Conservation (phyloP, 2,797 vertebrate genomes). For the Rhadinocentrus ornatus region DNA sequence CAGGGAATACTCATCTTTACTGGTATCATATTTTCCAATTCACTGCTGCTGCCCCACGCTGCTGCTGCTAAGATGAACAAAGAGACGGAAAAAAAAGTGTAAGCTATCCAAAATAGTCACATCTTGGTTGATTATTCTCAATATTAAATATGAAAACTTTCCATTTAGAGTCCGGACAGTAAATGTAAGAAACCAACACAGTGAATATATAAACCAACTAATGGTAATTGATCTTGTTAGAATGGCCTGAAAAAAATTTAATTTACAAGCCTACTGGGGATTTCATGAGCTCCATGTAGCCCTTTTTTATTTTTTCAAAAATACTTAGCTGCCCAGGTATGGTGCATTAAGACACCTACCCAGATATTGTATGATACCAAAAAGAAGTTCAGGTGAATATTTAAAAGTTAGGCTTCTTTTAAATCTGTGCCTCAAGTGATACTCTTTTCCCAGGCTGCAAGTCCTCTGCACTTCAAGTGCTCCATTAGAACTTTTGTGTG, state of each 20-base stretch:
- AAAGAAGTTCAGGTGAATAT: neutral
- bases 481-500: conserved; percentile 43
- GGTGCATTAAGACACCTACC: neutral
- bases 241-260: neutral
- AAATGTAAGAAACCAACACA: neutral
- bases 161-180: neutral
- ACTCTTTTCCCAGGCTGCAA: conserved; percentile 19
- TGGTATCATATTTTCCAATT: conserved; percentile 29
- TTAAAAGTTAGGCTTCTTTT: conserved; percentile 12
- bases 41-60: neutral
- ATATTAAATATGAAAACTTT: conserved; percentile 4
- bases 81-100: neutral
- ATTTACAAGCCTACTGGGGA: neutral
- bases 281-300: too few species aligned
- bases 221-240: neutral
- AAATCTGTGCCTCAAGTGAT: conserved; percentile 20
- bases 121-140: conserved; percentile 4
- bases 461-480: conserved; percentile 29
- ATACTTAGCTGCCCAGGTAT: neutral
- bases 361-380: neutral
- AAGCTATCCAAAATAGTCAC: conserved; percentile 15
- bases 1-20: conserved; percentile 3
- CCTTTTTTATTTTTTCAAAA: neutral
- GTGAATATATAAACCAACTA: conserved; percentile 20
- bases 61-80: neutral